Percentiles rank a stretch among this genome's conserved stretches.
phyloP scores from a whole-genome alignment of 2,888 invertebrate genomes.

The Hemaris fuciformis region DNA sequence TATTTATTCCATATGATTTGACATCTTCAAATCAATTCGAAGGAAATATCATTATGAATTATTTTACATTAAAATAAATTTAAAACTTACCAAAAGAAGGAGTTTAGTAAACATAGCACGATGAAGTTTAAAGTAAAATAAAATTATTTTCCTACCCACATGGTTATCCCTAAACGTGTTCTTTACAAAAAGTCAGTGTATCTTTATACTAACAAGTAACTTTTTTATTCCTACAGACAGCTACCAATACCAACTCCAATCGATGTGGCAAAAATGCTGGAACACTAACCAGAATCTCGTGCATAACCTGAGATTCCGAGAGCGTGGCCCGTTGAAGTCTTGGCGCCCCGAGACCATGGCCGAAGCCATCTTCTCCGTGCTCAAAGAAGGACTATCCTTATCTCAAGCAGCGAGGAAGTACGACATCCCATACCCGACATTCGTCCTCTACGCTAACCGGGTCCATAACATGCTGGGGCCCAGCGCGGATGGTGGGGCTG shows the following conservation, averaged over 20 bases:
- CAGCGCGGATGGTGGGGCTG: slow-evolving; percentile 94
- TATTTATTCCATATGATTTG: no score
- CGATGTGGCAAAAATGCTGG: slow-evolving; percentile 98
- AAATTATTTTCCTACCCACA: no score
- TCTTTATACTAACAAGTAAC: slow-evolving; percentile 13
- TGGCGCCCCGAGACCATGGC: slow-evolving; percentile 98
- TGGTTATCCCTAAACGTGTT: no score
- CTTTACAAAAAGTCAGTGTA: not conserved
- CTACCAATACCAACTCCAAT: slow-evolving; percentile 96
- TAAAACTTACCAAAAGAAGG: no score
- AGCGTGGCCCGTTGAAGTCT: slow-evolving; percentile 94
- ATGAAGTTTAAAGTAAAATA: no score
- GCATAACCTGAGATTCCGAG: slow-evolving; percentile 94
- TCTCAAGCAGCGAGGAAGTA: slow-evolving; percentile 96
- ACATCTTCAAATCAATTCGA: no score
- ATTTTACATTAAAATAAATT: no score
- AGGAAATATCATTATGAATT: no score
- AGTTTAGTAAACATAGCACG: no score
- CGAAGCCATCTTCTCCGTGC: slow-evolving; percentile 95
- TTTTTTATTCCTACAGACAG: slow-evolving; percentile 87
- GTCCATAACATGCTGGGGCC: slow-evolving; percentile 97
- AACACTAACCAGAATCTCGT: slow-evolving; percentile 95
- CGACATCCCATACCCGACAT: slow-evolving; percentile 97
- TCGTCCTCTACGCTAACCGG: slow-evolving; percentile 94
- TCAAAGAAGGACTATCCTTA: slow-evolving; percentile 93